Conservation (phyloP, 2,113 vertebrate species). For the Mesembrinibis cayennensis region DNA sequence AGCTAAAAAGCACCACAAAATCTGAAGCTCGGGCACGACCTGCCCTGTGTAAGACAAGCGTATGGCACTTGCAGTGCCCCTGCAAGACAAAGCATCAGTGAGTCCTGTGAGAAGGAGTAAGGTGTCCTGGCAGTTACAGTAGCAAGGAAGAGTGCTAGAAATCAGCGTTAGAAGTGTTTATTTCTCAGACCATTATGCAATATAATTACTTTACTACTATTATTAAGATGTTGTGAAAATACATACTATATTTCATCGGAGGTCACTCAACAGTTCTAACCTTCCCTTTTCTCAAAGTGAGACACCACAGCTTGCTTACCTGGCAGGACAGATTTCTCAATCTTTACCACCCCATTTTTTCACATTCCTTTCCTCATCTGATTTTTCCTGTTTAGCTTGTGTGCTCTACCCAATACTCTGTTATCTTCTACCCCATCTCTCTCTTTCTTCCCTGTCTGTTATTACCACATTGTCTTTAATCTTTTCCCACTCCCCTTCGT, state of each 20-base stretch:
- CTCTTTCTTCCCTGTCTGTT: background rate
- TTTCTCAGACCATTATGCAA: background rate
- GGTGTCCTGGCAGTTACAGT: background rate
- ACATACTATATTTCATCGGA: background rate
- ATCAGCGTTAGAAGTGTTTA: background rate
- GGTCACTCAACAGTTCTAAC: slow-evolving; percentile 10
- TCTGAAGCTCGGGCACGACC: background rate
- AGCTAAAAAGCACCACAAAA: background rate
- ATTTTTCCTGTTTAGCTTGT: slow-evolving; percentile 26
- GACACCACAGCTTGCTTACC: background rate
- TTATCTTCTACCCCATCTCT: slow-evolving; percentile 43
- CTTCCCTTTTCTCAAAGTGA: background rate
- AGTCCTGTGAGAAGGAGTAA: accelerated
- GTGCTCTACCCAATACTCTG: background rate
- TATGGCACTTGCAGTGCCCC: background rate
- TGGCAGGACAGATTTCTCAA: slow-evolving; percentile 6
- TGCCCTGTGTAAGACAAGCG: background rate
- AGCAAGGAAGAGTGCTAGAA: background rate
- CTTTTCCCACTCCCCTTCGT: background rate
- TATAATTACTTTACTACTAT: background rate
- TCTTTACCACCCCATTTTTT: slow-evolving; percentile 20
- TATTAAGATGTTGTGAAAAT: slow-evolving; percentile 14
- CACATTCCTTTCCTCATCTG: slow-evolving; percentile 12
- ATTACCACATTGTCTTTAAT: slow-evolving; percentile 19
- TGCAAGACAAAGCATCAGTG: accelerated